These are phyloP conservation scores for Benitochromis conjunctus DNA, from an alignment of 2,113 vertebrate species.

Conservation along the genomic window DNA sequence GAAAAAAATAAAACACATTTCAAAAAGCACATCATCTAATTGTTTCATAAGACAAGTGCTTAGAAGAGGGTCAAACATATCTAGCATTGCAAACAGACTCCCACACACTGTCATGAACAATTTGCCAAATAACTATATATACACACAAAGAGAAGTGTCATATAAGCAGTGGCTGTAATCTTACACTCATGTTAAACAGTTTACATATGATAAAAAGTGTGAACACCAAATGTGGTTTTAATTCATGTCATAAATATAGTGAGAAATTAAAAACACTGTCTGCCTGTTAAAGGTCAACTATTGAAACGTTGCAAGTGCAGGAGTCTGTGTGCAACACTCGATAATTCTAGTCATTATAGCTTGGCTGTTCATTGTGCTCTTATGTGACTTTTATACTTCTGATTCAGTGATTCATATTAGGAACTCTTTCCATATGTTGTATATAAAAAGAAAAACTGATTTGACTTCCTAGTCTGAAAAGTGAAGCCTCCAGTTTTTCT, in stretches of 20 bases:
- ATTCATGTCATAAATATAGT: not conserved
- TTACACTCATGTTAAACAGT: not conserved
- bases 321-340: not conserved
- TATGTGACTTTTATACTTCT: not conserved
- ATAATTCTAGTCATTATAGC: not conserved
- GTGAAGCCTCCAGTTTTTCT: not conserved
- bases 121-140: not conserved
- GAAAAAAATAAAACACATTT: not conserved
- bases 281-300: not conserved
- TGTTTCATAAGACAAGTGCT: not conserved
- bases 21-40: not conserved
- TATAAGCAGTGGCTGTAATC: not conserved
- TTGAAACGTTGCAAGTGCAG: not conserved
- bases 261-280: not conserved
- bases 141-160: not conserved
- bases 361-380: not conserved
- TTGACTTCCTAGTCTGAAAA: not conserved
- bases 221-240: not conserved
- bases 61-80: not conserved
- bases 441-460: not conserved
- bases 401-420: not conserved
- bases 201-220: not conserved
- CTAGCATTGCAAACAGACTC: not conserved
- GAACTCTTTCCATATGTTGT: not conserved
- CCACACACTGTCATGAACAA: not conserved